Evolutionary conservation across 2,888 invertebrate species (phyloP).

Genomic region (Antitype chi): DNA sequence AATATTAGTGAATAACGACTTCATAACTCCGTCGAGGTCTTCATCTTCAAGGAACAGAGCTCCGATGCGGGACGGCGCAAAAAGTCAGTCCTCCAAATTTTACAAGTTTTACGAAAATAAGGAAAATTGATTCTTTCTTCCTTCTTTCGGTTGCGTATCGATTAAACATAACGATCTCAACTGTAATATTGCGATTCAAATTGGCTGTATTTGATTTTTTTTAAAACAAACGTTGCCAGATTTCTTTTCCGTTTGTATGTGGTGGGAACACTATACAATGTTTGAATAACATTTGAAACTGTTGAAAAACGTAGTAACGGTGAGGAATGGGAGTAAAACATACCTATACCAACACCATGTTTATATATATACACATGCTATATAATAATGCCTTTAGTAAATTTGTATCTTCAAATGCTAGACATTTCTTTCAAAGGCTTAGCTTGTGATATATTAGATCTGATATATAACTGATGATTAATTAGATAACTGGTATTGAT

Average conservation of each 20-base stretch:
- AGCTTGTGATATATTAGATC: background rate
- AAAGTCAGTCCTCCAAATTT: conserved; percentile 15
- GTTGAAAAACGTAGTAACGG: conserved; percentile 30
- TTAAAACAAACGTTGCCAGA: conserved; percentile 26
- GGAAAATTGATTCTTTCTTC: background rate
- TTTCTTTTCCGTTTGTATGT: conserved; percentile 2
- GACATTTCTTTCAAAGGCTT: background rate
- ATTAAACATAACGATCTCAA: conserved; percentile 13
- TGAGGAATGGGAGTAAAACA: background rate
- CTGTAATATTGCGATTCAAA: background rate
- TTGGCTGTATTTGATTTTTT: background rate
- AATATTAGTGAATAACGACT: conserved; percentile 89
- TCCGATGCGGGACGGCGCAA: background rate
- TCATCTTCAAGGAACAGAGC: background rate
- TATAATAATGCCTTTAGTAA: background rate
- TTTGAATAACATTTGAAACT: conserved; percentile 52
- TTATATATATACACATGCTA: background rate
- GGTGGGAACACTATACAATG: conserved; percentile 16
- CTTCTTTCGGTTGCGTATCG: background rate
- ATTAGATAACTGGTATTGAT: background rate
- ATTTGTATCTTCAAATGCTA: background rate
- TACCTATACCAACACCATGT: background rate
- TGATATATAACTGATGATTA: background rate
- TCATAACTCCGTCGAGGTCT: conserved; percentile 80
- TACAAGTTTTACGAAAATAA: conserved; percentile 20